These are phyloP conservation scores for Andrena dorsata DNA, from an alignment of 2,888 invertebrate genomes.

Conservation along the genomic window DNA sequence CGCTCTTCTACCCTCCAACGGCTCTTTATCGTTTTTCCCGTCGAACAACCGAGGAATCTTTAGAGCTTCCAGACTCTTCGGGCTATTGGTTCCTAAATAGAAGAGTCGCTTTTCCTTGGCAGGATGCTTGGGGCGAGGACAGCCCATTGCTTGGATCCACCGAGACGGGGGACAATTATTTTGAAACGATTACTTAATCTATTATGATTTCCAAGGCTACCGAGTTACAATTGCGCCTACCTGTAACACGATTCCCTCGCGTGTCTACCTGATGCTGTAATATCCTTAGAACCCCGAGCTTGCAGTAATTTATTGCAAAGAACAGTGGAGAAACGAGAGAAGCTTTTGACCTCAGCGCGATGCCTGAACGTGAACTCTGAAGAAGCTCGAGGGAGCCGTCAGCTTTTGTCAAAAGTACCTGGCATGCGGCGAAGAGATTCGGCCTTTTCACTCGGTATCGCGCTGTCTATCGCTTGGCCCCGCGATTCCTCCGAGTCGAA, in stretches of 20 bases:
- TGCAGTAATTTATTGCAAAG: too few relatives aligned
- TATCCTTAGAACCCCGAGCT: too few relatives aligned
- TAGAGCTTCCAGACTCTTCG: constrained; percentile 26
- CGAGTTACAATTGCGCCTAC: too few relatives aligned
- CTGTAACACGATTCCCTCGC: too few relatives aligned
- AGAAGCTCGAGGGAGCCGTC: too few relatives aligned
- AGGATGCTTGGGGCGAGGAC: neutral
- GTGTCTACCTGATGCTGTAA: too few relatives aligned
- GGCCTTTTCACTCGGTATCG: constrained; percentile 25
- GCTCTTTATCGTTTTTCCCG: constrained; percentile 42
- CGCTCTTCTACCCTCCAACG: constrained; percentile 16
- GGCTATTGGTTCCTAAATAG: constrained; percentile 64
- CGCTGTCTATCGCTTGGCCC: constrained; percentile 15
- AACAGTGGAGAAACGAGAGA: too few relatives aligned
- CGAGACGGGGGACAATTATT: neutral
- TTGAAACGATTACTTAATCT: neutral
- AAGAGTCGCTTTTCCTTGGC: constrained; percentile 19
- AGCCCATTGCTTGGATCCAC: neutral
- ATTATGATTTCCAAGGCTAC: neutral
- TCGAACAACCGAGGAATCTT: constrained; percentile 49
- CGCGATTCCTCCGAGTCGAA: neutral
- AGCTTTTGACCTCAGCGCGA: too few relatives aligned
- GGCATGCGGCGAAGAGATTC: neutral
- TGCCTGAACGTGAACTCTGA: too few relatives aligned
- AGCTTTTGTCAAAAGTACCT: neutral